phyloP scores from a whole-genome alignment of 2,113 vertebrate species.

The Brevimyrus niger region DNA sequence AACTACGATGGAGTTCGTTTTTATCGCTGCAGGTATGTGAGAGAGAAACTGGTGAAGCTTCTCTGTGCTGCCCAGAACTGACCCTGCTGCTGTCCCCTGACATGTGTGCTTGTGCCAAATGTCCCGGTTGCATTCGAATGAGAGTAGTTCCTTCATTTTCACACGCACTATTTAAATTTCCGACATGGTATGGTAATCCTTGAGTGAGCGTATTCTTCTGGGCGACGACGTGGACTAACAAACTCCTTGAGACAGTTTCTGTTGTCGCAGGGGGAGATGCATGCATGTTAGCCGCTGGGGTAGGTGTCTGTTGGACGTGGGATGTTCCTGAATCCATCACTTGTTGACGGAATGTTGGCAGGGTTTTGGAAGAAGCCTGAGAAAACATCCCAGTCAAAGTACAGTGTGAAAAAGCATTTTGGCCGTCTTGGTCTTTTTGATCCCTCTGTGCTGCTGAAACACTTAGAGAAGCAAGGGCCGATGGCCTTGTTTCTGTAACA shows the following conservation, averaged over 20 bases:
- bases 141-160: not conserved
- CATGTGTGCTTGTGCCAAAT: not conserved
- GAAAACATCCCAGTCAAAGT: not conserved
- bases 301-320: slow-evolving; percentile 29
- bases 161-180: not conserved
- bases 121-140: slow-evolving; percentile 1
- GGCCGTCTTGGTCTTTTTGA: not conserved
- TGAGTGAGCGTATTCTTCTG: slow-evolving; percentile 30
- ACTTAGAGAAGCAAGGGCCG: no score
- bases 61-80: not conserved
- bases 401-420: not conserved
- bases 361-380: not conserved
- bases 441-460: not conserved
- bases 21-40: not conserved
- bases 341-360: slow-evolving; percentile 19
- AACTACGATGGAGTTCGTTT: not conserved
- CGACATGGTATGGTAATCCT: not conserved
- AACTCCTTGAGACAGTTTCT: slow-evolving; percentile 20
- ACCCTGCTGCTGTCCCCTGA: no score
- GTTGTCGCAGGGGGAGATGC: not conserved
- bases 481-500: not conserved
- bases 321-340: slow-evolving; percentile 10
- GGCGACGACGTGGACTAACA: slow-evolving; percentile 8
- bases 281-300: not conserved
- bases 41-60: not conserved